These are phyloP conservation scores for Scaptomyza flava DNA, from an alignment of 2,888 invertebrate genomes.

Conservation along the genomic window DNA sequence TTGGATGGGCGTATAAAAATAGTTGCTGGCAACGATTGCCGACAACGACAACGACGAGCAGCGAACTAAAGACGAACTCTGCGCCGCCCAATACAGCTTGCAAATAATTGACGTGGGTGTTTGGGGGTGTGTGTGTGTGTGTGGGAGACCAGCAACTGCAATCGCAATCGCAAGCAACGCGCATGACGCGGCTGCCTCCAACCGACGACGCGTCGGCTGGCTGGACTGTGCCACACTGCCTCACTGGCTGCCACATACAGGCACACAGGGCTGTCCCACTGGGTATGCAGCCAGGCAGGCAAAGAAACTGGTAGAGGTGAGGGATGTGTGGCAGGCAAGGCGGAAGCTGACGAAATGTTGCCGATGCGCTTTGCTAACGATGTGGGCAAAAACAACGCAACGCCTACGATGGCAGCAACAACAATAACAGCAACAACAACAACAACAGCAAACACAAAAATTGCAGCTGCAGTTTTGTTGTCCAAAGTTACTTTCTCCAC, in stretches of 20 bases:
- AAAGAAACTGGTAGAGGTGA: background rate
- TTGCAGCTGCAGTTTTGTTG: constrained; percentile 59
- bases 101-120: background rate
- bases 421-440: background rate
- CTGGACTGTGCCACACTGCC: constrained; percentile 26
- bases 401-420: constrained; percentile 57
- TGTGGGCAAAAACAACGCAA: constrained; percentile 78
- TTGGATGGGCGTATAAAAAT: constrained; percentile 65
- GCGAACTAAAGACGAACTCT: constrained; percentile 64
- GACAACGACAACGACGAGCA: constrained; percentile 44
- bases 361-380: constrained; percentile 81
- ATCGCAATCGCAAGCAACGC: constrained; percentile 59
- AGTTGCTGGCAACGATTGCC: constrained; percentile 65
- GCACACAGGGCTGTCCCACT: constrained; percentile 31
- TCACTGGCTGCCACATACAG: constrained; percentile 29
- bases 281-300: constrained; percentile 17
- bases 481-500: constrained; percentile 64
- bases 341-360: constrained; percentile 83
- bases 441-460: constrained; percentile 31
- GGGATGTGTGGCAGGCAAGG: constrained; percentile 18
- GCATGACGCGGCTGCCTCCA: constrained; percentile 72
- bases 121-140: background rate
- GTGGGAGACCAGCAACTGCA: constrained; percentile 35
- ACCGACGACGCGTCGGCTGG: constrained; percentile 46
- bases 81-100: constrained; percentile 15